Conservation (phyloP, 2,797 vertebrate genomes). For the Lutjanus campechanus region DNA sequence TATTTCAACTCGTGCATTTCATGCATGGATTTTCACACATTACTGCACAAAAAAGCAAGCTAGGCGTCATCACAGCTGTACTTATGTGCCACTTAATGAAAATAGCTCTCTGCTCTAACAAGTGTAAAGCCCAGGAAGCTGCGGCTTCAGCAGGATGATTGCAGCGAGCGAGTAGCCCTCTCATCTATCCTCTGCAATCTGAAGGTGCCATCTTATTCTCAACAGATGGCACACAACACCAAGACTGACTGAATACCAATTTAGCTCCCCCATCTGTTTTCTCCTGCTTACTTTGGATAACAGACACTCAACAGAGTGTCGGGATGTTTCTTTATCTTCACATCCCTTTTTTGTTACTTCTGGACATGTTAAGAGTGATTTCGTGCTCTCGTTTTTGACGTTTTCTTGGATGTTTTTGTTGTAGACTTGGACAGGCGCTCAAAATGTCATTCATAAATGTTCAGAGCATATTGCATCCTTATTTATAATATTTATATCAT, state of each 20-base stretch:
- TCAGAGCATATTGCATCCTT: neutral
- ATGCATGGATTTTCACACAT: conserved; percentile 13
- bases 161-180: conserved; percentile 56
- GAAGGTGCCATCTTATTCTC: conserved; percentile 72
- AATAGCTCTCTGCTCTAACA: conserved; percentile 49
- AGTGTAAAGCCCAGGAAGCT: conserved; percentile 42
- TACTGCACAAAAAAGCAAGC: neutral
- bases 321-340: conserved; percentile 53
- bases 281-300: conserved; percentile 67
- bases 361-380: conserved; percentile 28
- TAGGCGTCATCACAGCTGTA: conserved; percentile 23
- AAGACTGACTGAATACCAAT: conserved; percentile 81
- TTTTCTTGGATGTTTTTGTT: conserved; percentile 1
- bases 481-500: neutral
- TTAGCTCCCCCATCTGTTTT: conserved; percentile 81
- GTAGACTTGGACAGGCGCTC: neutral
- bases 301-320: conserved; percentile 57
- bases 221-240: conserved; percentile 82
- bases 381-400: conserved; percentile 10
- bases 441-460: neutral
- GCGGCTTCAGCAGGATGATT: conserved; percentile 54
- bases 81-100: conserved; percentile 53
- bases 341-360: conserved; percentile 41
- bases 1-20: neutral
- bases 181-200: conserved; percentile 76